These are phyloP conservation scores for Thalpophila matura DNA, from an alignment of 2,888 invertebrate species.

Conservation along the genomic window DNA sequence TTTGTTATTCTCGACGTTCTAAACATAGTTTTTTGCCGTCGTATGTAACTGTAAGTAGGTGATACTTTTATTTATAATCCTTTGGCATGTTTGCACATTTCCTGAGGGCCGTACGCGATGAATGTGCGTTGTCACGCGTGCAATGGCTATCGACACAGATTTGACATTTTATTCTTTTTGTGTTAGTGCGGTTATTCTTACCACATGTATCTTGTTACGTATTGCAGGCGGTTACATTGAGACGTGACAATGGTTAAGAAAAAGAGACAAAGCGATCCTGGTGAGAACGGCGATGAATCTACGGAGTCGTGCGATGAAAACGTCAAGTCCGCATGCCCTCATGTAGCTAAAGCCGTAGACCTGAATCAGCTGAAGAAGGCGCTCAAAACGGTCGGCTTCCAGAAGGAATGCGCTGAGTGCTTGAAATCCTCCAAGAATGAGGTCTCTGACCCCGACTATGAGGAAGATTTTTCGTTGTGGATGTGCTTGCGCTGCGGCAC, in stretches of 20 bases:
- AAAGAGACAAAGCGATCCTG: constrained; percentile 93
- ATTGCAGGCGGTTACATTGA: constrained; percentile 83
- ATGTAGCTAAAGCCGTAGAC: constrained; percentile 93
- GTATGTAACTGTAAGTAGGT: constrained; percentile 86
- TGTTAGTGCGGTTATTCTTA: constrained; percentile 87
- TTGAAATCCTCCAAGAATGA: constrained; percentile 86
- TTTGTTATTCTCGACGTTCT: constrained; percentile 70
- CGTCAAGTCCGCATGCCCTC: constrained; percentile 92
- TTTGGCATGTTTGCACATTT: constrained; percentile 58
- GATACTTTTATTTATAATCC: constrained; percentile 64
- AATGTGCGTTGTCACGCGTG: constrained; percentile 90
- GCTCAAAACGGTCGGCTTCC: constrained; percentile 88
- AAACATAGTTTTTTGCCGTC: constrained; percentile 70
- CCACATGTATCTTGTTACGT: constrained; percentile 89
- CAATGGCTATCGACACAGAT: constrained; percentile 89
- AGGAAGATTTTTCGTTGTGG: constrained; percentile 92
- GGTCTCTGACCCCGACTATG: constrained; percentile 84
- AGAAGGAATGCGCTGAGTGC: constrained; percentile 91
- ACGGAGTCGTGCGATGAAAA: constrained; percentile 94
- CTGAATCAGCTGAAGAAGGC: constrained; percentile 91
- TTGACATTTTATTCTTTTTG: constrained; percentile 90
- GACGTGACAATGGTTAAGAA: constrained; percentile 93
- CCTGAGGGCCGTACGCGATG: constrained; percentile 70
- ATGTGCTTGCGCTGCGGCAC: constrained; percentile 96
- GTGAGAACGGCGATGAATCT: constrained; percentile 92